phyloP scores from a whole-genome alignment of 2,888 invertebrate genomes.

The Cabera pusaria region DNA sequence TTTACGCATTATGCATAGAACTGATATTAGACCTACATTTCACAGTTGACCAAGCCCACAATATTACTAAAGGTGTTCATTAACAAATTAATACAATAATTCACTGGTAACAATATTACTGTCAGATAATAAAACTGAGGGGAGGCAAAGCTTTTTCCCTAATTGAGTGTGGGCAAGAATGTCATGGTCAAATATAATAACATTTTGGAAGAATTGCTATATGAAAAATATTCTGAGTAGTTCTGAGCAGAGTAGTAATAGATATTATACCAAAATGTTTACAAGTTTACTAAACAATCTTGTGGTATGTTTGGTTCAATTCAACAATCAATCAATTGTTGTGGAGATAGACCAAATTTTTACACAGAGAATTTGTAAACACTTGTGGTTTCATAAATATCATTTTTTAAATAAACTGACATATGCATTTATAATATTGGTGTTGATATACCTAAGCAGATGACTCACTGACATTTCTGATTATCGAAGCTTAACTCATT shows the following conservation, averaged over 20 bases:
- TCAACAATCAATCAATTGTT: slow-evolving; percentile 3
- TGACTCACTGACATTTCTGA: slow-evolving; percentile 13
- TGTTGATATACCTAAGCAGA: background rate
- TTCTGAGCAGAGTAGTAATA: no score
- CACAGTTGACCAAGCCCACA: slow-evolving; percentile 8
- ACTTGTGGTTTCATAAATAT: slow-evolving; percentile 3
- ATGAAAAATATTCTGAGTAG: no score
- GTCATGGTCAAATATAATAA: no score
- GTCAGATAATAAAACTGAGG: slow-evolving; percentile 5
- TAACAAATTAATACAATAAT: slow-evolving; percentile 6
- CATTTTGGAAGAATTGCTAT: no score
- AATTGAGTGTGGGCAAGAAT: no score
- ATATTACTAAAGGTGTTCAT: slow-evolving; percentile 4
- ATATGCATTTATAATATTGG: no score
- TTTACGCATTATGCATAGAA: slow-evolving; percentile 3
- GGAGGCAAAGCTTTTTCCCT: slow-evolving; percentile 4
- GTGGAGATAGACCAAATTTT: no score
- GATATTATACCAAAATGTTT: no score
- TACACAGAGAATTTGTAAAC: slow-evolving; percentile 2
- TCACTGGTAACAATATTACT: slow-evolving; percentile 12
- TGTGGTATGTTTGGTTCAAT: slow-evolving; percentile 25
- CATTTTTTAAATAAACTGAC: no score
- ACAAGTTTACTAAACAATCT: slow-evolving; percentile 20
- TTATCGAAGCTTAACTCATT: background rate
- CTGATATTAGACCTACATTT: slow-evolving; percentile 1